phyloP scores from a whole-genome alignment of 2,888 invertebrate species.

The Galerucella calmariensis region DNA sequence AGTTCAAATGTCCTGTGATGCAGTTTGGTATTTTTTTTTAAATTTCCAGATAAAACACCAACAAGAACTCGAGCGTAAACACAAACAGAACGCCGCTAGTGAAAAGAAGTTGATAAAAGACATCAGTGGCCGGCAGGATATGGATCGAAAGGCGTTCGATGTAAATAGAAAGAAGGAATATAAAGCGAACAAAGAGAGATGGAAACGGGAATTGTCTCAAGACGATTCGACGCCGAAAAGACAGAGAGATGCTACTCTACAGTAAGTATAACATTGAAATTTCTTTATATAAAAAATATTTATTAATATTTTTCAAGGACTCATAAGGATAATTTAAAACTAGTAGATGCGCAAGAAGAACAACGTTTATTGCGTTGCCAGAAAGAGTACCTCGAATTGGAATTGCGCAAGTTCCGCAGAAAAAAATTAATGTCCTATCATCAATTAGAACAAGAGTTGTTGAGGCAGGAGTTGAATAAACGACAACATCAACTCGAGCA shows the following conservation, averaged over 20 bases:
- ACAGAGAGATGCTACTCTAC: slow-evolving; percentile 89
- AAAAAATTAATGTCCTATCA: slow-evolving; percentile 89
- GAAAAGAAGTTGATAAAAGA: slow-evolving; percentile 96
- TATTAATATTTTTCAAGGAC: slow-evolving; percentile 66
- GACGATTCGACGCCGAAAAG: slow-evolving; percentile 93
- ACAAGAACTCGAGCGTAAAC: slow-evolving; percentile 82
- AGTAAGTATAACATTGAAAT: slow-evolving; percentile 67
- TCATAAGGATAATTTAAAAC: slow-evolving; percentile 91
- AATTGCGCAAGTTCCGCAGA: slow-evolving; percentile 91
- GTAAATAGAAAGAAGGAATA: slow-evolving; percentile 96
- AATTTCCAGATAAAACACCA: slow-evolving; percentile 73
- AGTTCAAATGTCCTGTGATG: background rate
- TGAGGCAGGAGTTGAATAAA: slow-evolving; percentile 92
- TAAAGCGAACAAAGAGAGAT: slow-evolving; percentile 94
- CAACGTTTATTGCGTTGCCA: slow-evolving; percentile 88
- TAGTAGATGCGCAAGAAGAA: slow-evolving; percentile 91
- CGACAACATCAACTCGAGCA: slow-evolving; percentile 95
- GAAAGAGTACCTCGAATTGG: slow-evolving; percentile 90
- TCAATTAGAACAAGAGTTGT: slow-evolving; percentile 89
- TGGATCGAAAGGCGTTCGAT: slow-evolving; percentile 91
- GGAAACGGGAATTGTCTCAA: slow-evolving; percentile 93
- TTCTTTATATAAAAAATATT: slow-evolving; percentile 4
- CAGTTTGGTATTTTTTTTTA: background rate
- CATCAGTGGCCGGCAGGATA: slow-evolving; percentile 88
- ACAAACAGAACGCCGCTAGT: slow-evolving; percentile 86